Conservation (phyloP, 2,797 vertebrate genomes). For the Muscicapa striata region DNA sequence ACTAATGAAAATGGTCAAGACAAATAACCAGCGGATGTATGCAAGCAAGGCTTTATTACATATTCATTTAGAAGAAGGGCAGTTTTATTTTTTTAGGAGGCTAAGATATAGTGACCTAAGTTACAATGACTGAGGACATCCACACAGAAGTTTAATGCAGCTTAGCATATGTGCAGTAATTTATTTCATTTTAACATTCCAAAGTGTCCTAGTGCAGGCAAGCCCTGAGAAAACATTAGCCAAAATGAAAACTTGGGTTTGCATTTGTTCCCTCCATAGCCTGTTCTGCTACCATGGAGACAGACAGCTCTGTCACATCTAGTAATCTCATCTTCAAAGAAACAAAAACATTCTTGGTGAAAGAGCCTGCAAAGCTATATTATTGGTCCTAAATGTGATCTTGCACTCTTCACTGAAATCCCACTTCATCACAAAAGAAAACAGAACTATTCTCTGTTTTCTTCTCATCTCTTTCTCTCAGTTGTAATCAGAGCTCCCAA, state of each 20-base stretch:
- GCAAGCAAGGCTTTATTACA: neutral
- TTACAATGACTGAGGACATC: neutral
- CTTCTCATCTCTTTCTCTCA: neutral
- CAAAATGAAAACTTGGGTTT: conserved; percentile 26
- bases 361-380: conserved; percentile 22
- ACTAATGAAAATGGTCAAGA: conserved; percentile 4
- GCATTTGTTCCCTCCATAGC: neutral
- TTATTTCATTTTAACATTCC: conserved; percentile 26
- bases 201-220: neutral
- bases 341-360: conserved; percentile 49
- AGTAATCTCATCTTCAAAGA: conserved; percentile 58
- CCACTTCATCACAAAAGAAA: neutral
- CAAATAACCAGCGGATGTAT: neutral
- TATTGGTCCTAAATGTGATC: neutral
- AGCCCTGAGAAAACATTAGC: conserved; percentile 13
- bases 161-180: neutral
- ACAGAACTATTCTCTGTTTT: neutral
- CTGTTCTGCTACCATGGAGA: conserved; percentile 49
- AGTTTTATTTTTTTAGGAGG: neutral
- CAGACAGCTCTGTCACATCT: conserved; percentile 43
- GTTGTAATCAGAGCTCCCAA: neutral
- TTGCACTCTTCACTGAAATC: neutral
- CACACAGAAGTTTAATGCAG: neutral
- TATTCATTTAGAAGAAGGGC: neutral
- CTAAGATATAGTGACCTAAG: neutral